Evolutionary conservation across 2,888 invertebrate species (phyloP).

Genomic region (Drosophila vallismaia): DNA sequence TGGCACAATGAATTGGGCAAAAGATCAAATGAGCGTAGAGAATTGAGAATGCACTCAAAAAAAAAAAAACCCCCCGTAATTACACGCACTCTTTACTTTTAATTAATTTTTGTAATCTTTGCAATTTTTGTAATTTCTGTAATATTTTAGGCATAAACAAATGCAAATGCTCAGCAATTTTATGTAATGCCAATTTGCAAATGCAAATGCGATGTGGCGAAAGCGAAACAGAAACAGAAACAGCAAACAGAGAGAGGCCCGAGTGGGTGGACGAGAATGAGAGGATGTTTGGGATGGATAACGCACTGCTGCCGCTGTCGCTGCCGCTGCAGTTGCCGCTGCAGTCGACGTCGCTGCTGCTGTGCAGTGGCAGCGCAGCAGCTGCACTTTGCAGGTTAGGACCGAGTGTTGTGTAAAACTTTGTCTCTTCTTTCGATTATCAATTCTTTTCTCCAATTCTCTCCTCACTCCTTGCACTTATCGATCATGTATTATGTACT

Average conservation of each 20-base stretch:
- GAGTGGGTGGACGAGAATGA: constrained; percentile 18
- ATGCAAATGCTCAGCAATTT: constrained; percentile 46
- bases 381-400: constrained; percentile 74
- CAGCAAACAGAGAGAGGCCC: constrained; percentile 8
- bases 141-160: constrained; percentile 33
- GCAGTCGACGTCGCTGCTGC: constrained; percentile 34
- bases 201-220: constrained; percentile 64
- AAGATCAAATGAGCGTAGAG: constrained; percentile 31
- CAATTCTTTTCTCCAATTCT: constrained; percentile 9
- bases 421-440: constrained; percentile 27
- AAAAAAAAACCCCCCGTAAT: constrained; percentile 13
- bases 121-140: no score
- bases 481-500: constrained; percentile 20
- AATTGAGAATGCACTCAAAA: constrained; percentile 26
- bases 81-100: constrained; percentile 37
- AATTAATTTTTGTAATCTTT: constrained; percentile 17
- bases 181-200: constrained; percentile 70
- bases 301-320: constrained; percentile 62
- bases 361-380: constrained; percentile 38
- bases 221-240: not conserved
- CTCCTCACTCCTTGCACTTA: constrained; percentile 12
- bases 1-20: constrained; percentile 2
- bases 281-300: constrained; percentile 31
- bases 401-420: constrained; percentile 79
- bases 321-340: constrained; percentile 48